Evolutionary conservation across 30 jellyfish, hydroid and myxozoan species (phyloP).

Genomic region (Rhopilema esculentum): DNA sequence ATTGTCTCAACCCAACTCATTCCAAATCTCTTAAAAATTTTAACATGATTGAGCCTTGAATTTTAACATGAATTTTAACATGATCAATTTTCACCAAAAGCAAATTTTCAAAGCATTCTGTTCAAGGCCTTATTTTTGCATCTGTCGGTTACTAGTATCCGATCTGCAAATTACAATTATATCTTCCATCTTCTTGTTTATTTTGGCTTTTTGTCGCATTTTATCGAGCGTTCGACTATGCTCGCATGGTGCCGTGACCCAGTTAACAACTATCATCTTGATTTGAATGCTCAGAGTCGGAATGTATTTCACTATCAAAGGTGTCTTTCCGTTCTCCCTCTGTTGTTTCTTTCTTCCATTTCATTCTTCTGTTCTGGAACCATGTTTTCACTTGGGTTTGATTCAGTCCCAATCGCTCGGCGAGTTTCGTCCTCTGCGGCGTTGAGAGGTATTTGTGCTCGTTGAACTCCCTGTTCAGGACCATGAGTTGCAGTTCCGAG

Average conservation of each 20-base stretch:
- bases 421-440: conserved; percentile 97
- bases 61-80: too few species aligned
- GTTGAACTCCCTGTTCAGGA: conserved; percentile 94
- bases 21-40: too few species aligned
- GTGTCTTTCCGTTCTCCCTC: conserved; percentile 76
- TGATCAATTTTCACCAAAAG: too few species aligned
- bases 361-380: conserved; percentile 98
- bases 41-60: too few species aligned
- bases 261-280: conserved; percentile 50
- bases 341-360: conserved; percentile 98
- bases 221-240: neutral
- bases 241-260: conserved; percentile 24
- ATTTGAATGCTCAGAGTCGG: conserved; percentile 61
- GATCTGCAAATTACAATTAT: neutral
- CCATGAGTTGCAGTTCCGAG: conserved; percentile 95
- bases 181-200: neutral
- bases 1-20: too few species aligned
- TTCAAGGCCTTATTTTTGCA: too few species aligned
- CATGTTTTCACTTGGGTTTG: conserved; percentile 98
- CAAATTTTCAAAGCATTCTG: too few species aligned
- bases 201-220: neutral
- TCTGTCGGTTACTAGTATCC: too few species aligned
- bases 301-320: conserved; percentile 49
- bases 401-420: conserved; percentile 96
- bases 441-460: conserved; percentile 95